phyloP scores from a whole-genome alignment of 2,888 invertebrate species.

The Gastracanthus pulcherrimus region DNA sequence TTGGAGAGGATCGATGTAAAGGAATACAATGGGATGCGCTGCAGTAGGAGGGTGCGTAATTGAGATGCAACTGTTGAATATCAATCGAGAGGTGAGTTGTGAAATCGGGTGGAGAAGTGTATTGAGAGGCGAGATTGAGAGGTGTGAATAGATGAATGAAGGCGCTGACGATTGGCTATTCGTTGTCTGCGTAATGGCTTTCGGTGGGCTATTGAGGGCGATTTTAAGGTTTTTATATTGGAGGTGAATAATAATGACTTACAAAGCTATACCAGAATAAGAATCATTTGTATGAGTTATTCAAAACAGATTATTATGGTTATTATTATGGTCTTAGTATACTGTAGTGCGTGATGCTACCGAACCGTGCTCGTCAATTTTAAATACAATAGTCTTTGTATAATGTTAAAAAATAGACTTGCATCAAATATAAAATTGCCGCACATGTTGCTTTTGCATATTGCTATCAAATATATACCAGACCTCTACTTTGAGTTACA shows the following conservation, averaged over 20 bases:
- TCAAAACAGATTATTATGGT: too few species aligned
- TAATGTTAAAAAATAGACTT: too few species aligned
- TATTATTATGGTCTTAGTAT: too few species aligned
- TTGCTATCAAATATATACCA: too few species aligned
- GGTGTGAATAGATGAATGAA: slow-evolving; percentile 15
- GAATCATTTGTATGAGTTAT: too few species aligned
- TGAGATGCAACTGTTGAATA: slow-evolving; percentile 6
- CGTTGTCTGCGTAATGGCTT: background rate
- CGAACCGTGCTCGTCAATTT: too few species aligned
- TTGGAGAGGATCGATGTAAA: slow-evolving; percentile 31
- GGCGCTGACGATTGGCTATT: background rate
- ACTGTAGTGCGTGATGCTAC: too few species aligned
- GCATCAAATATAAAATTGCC: too few species aligned
- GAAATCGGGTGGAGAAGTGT: slow-evolving; percentile 17
- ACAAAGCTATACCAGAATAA: too few species aligned
- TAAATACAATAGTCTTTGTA: too few species aligned
- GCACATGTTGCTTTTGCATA: too few species aligned
- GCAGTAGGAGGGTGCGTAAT: background rate
- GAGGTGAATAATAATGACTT: background rate
- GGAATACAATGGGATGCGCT: slow-evolving; percentile 8
- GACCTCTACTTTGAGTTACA: too few species aligned
- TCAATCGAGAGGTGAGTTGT: background rate
- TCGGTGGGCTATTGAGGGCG: background rate
- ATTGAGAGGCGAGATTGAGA: background rate
- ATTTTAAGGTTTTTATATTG: background rate